Evolutionary conservation across 2,888 invertebrate species (phyloP).

Genomic region (Eurytoma californica): DNA sequence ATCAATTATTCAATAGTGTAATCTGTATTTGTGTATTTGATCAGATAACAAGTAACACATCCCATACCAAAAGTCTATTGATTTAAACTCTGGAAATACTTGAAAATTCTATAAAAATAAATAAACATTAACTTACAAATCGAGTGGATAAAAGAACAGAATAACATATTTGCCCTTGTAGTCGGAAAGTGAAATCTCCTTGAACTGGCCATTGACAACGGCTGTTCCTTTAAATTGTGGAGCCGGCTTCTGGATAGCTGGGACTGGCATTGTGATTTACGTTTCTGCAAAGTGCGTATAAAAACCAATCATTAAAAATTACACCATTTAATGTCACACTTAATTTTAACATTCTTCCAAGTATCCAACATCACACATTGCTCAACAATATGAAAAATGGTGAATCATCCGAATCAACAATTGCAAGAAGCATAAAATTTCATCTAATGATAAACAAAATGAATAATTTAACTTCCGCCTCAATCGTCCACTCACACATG

Average conservation of each 20-base stretch:
- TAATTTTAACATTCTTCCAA: too few relatives aligned
- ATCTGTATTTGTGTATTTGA: neutral
- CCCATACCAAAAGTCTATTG: neutral
- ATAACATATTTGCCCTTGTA: conserved; percentile 93
- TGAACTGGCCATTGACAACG: conserved; percentile 89
- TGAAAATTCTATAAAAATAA: neutral
- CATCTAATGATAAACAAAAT: neutral
- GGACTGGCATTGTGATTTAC: conserved; percentile 74
- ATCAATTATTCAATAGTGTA: neutral
- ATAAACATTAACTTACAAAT: conserved; percentile 82
- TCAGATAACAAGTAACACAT: neutral
- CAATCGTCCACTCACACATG: too few relatives aligned
- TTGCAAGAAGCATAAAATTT: too few relatives aligned
- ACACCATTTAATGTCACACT: too few relatives aligned
- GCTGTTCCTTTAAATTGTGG: conserved; percentile 88
- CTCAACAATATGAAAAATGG: too few relatives aligned
- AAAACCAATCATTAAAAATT: too few relatives aligned
- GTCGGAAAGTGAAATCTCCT: conserved; percentile 85
- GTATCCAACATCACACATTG: too few relatives aligned
- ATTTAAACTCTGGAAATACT: neutral
- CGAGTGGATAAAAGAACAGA: conserved; percentile 93
- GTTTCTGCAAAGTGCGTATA: neutral
- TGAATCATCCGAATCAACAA: too few relatives aligned
- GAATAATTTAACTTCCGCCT: neutral
- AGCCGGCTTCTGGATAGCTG: conserved; percentile 84